Conservation (phyloP, 2,888 invertebrate genomes). For the Didymodactylos carnosus region DNA sequence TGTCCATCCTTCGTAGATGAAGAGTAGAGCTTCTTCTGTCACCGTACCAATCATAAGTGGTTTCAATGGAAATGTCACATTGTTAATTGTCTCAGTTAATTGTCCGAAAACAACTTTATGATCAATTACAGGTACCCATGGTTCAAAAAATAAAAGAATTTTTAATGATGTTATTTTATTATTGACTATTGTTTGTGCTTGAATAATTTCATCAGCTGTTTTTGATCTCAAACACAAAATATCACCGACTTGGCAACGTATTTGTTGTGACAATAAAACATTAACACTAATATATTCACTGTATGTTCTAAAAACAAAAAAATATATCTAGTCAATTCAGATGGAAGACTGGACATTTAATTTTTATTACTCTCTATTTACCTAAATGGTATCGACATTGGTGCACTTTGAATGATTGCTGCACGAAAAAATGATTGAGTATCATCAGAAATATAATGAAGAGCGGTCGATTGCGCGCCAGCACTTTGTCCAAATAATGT, state of each 20-base stretch:
- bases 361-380: too few species aligned
- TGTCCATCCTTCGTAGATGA: slow-evolving; percentile 21
- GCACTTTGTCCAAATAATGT: slow-evolving; percentile 6
- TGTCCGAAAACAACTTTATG: slow-evolving; percentile 20
- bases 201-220: slow-evolving; percentile 19
- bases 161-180: slow-evolving; percentile 20
- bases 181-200: slow-evolving; percentile 18
- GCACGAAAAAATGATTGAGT: background rate
- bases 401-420: slow-evolving; percentile 2
- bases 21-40: slow-evolving; percentile 22
- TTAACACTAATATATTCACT: background rate
- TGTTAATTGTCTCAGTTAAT: slow-evolving; percentile 17
- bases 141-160: slow-evolving; percentile 23
- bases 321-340: background rate
- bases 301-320: background rate
- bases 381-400: background rate
- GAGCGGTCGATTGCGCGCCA: slow-evolving; percentile 1
- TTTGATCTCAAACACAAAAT: background rate
- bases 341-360: background rate
- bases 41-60: slow-evolving; percentile 22
- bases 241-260: background rate
- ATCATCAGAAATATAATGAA: background rate
- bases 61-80: slow-evolving; percentile 17
- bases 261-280: background rate
- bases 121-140: slow-evolving; percentile 23